A percentile compares a stretch with the other conserved stretches of the same genome.
phyloP scores from a whole-genome alignment of 2,797 vertebrate species.

The Masticophis lateralis region DNA sequence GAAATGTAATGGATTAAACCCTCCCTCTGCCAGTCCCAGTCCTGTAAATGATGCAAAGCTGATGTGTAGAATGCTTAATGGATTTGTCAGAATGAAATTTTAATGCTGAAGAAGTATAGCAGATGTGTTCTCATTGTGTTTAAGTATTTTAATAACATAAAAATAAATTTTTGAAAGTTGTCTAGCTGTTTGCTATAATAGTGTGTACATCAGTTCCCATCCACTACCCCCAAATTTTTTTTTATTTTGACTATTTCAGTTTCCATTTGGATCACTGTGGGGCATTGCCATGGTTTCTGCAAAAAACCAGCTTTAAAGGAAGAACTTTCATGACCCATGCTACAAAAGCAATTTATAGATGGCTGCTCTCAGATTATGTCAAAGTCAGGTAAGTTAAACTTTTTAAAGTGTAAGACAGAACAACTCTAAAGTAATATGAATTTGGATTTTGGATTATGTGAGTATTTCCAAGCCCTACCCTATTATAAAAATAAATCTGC shows the following conservation, averaged over 20 bases:
- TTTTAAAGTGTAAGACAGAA: neutral
- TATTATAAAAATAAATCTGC: neutral
- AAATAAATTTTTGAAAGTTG: neutral
- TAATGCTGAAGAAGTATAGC: neutral
- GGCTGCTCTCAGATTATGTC: constrained; percentile 95
- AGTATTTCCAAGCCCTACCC: neutral
- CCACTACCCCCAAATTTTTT: neutral
- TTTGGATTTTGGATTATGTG: neutral
- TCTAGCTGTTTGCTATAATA: neutral
- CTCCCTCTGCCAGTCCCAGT: neutral
- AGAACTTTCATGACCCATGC: constrained; percentile 97
- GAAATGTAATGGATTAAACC: neutral
- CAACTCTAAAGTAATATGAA: neutral
- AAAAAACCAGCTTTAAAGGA: constrained; percentile 97
- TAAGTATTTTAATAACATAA: neutral
- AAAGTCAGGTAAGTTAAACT: constrained; percentile 86
- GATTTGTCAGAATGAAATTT: neutral
- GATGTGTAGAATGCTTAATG: neutral
- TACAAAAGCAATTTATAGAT: constrained; percentile 96
- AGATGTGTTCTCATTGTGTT: neutral
- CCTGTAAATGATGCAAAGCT: neutral
- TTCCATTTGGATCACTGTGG: constrained; percentile 97
- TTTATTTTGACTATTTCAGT: constrained; percentile 64
- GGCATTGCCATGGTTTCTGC: constrained; percentile 94
- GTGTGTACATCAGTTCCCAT: neutral